Evolutionary conservation across 1,140 invertebrate genomes (phyloP), one percentile per base, ranked within the genome.

Genomic region (Gryllus bimaculatus): DNA sequence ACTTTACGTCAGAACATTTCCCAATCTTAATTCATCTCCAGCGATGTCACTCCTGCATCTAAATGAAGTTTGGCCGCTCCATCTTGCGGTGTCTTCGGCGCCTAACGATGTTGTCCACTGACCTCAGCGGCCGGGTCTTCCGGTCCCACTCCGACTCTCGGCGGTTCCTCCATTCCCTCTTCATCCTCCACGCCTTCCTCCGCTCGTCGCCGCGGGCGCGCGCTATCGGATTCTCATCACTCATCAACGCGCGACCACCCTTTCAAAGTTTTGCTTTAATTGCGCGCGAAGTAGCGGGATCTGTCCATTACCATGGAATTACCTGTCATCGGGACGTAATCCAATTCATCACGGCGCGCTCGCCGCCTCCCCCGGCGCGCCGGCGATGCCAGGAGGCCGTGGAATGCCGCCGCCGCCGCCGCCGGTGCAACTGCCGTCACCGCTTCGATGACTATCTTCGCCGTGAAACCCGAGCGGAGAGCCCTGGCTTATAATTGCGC

Each of bases 221-320:
- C 54, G 54, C 54, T 66, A 66, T 66, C 54, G 54, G 7, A 66
- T 66, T 66, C 54, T 66, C 54, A 66, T 66, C 54, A 66, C 54
- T 66, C 54, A 66, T 66, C 54, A 66, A 39, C 26, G 54, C 54
- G 54, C 54, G 54, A 66, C 54, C 54, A 66, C 54, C 54, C 54
- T 66, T 66, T 66, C 54, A 66, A 66, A 66, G 54, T 66, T 66
- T 66, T 66, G 54, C 54, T 66, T 66, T 66, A 66, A 66, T 66
- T 66, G 54, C 54, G 18, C 54, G 54, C 54, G 54, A 66, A 66
- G 54, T 66, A 66, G 54, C 54, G 54, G 54, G 54, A 66, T 66
- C 54, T 66, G 54, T 66, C 54, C 54, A 66, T 66, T 66, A 66
- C 54, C 54, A 66, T 66, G 54, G 54, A 66, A 66, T 66, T 66